A percentile compares a stretch with the other conserved stretches of the same genome.
Evolutionary conservation across 2,888 invertebrate species (phyloP).

Genomic region (Ernsta delagoae): DNA sequence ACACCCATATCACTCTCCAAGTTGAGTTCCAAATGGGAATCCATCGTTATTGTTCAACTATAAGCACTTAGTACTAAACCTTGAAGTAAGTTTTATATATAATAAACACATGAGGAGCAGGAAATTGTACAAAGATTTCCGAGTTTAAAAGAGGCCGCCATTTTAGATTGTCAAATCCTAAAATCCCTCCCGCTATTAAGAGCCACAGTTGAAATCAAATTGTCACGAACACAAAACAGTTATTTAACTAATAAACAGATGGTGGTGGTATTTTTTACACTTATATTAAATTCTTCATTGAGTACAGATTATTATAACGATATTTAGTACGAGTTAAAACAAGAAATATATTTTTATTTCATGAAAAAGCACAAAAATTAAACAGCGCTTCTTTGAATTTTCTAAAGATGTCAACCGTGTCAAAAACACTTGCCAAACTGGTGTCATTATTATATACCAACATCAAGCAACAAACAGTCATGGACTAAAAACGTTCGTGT

Average conservation of each 20-base stretch:
- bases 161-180: conserved; percentile 58
- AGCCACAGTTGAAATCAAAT: conserved; percentile 83
- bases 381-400: conserved; percentile 83
- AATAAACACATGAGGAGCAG: neutral
- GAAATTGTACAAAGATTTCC: conserved; percentile 54
- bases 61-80: conserved; percentile 14
- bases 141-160: conserved; percentile 84
- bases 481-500: conserved; percentile 9
- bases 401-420: conserved; percentile 57
- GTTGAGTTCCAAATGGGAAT: conserved; percentile 73
- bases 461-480: conserved; percentile 3
- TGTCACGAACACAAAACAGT: conserved; percentile 48
- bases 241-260: conserved; percentile 35
- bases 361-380: conserved; percentile 49
- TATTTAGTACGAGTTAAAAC: conserved; percentile 43
- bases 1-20: conserved; percentile 74
- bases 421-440: too few species aligned
- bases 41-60: conserved; percentile 57
- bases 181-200: conserved; percentile 56
- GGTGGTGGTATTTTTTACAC: neutral
- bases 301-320: conserved; percentile 12
- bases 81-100: conserved; percentile 35
- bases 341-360: conserved; percentile 40
- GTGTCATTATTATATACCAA: conserved; percentile 7
- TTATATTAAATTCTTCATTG: neutral